These are phyloP conservation scores for Strigops habroptila DNA, from an alignment of 2,113 vertebrate species.

Conservation along the genomic window DNA sequence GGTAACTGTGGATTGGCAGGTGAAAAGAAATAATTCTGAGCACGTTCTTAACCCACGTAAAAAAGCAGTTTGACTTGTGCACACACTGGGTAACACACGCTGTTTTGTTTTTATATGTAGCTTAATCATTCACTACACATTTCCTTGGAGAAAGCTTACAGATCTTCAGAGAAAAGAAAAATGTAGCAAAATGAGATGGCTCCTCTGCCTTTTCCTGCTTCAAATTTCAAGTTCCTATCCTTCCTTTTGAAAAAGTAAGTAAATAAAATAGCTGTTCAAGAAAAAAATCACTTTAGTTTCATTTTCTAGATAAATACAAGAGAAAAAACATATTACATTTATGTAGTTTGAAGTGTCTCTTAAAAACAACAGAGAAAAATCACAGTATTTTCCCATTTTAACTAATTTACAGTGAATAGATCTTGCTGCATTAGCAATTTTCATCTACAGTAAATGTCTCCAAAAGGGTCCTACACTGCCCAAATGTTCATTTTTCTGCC, in stretches of 20 bases:
- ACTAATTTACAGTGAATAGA: neutral
- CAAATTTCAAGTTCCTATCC: neutral
- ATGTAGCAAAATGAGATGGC: neutral
- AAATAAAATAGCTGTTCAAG: neutral
- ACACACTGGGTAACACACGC: neutral
- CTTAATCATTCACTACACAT: neutral
- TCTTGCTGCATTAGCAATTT: neutral
- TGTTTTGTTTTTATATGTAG: neutral
- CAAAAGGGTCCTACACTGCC: neutral
- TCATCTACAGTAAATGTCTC: neutral
- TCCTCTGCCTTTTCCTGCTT: neutral
- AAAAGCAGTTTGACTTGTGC: neutral
- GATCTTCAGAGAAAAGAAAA: neutral
- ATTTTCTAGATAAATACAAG: neutral
- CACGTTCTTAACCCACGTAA: neutral
- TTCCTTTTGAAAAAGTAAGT: neutral
- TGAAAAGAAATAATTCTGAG: constrained; percentile 19
- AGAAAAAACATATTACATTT: rapidly evolving
- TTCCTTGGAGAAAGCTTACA: neutral
- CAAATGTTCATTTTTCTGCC: neutral
- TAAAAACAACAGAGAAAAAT: neutral
- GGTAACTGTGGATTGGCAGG: neutral
- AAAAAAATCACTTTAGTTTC: neutral
- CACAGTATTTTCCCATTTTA: neutral
- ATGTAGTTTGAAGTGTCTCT: neutral